Evolutionary conservation across 2,888 invertebrate genomes (phyloP).

Genomic region (Agriotes lineatus): DNA sequence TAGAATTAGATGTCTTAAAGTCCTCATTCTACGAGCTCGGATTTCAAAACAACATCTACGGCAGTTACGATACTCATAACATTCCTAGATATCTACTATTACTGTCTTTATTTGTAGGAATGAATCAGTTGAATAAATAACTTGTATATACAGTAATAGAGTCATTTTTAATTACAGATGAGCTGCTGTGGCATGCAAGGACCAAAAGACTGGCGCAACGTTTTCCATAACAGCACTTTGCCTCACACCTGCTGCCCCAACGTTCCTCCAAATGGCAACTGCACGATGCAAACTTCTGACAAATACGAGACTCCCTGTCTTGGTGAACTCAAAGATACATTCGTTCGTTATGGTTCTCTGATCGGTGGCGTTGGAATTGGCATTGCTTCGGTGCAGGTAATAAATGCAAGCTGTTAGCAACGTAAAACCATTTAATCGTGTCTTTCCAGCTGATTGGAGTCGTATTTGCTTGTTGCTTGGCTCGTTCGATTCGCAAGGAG

Average conservation of each 20-base stretch:
- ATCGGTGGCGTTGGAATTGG: constrained; percentile 88
- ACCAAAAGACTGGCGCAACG: constrained; percentile 75
- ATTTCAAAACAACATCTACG: too few relatives aligned
- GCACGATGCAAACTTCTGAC: constrained; percentile 62
- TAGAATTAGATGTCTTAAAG: too few relatives aligned
- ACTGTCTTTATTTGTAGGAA: too few relatives aligned
- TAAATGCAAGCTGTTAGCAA: too few relatives aligned
- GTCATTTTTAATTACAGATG: constrained; percentile 71
- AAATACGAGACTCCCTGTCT: constrained; percentile 77
- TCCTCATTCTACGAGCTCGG: too few relatives aligned
- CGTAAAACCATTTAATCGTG: too few relatives aligned
- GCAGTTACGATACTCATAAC: too few relatives aligned
- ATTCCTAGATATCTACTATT: too few relatives aligned
- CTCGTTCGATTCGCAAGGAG: constrained; percentile 91
- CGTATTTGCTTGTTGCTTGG: constrained; percentile 92
- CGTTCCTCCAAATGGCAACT: constrained; percentile 69
- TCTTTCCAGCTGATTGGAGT: constrained; percentile 89
- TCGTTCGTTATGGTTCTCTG: constrained; percentile 79
- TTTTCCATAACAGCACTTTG: constrained; percentile 69
- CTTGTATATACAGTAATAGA: too few relatives aligned
- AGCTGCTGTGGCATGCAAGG: constrained; percentile 81
- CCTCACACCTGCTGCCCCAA: constrained; percentile 80
- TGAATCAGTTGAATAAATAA: too few relatives aligned
- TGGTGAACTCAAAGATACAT: constrained; percentile 71
- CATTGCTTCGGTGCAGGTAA: constrained; percentile 89